phyloP scores from a whole-genome alignment of 2,888 invertebrate genomes.

The Conchocele bisecta region DNA sequence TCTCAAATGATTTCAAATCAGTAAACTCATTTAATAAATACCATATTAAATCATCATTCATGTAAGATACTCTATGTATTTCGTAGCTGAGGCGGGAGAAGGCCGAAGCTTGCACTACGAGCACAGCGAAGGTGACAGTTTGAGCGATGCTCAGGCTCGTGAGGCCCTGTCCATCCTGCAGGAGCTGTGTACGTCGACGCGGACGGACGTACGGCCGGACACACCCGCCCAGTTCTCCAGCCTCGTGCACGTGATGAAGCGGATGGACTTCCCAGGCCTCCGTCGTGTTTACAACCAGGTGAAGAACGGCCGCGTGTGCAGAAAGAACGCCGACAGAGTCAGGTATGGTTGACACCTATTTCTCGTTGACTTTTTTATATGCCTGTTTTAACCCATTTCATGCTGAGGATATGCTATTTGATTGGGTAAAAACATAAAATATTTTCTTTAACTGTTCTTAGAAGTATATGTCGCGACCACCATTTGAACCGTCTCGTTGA shows the following conservation, averaged over 20 bases:
- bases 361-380: not conserved
- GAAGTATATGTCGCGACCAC: too few species aligned
- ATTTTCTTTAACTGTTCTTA: too few species aligned
- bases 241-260: constrained; percentile 82
- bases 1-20: too few species aligned
- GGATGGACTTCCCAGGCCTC: constrained; percentile 79
- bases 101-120: constrained; percentile 47
- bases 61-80: too few species aligned
- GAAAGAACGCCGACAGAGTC: constrained; percentile 59
- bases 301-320: constrained; percentile 58
- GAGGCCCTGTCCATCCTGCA: constrained; percentile 66
- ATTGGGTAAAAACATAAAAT: not conserved
- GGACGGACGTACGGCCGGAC: constrained; percentile 81
- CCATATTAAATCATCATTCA: too few species aligned
- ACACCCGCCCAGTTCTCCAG: constrained; percentile 83
- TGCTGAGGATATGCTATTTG: not conserved
- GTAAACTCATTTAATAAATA: too few species aligned
- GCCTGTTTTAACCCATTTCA: not conserved
- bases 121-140: constrained; percentile 42
- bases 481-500: too few species aligned
- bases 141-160: constrained; percentile 27
- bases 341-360: constrained; percentile 55
- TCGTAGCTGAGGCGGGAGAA: constrained; percentile 19
- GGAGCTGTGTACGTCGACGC: constrained; percentile 72
- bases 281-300: constrained; percentile 68